Evolutionary conservation across 2,797 vertebrate species (phyloP).

Genomic region (Anguilla marmorata): DNA sequence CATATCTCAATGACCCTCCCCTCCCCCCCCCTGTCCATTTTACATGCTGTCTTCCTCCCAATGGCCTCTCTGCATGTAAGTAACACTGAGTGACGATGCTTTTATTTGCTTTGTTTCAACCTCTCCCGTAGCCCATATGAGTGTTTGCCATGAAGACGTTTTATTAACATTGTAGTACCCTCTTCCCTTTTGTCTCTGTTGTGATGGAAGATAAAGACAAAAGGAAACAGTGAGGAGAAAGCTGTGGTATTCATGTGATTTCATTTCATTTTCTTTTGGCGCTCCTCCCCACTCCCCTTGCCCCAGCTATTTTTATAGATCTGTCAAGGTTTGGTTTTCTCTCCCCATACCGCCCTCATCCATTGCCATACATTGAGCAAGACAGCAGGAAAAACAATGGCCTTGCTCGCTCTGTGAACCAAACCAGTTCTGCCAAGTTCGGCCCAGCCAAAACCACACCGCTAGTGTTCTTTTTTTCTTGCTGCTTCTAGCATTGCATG

Average conservation of each 20-base stretch:
- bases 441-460: not conserved
- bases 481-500: not conserved
- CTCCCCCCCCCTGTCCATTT: constrained; percentile 86
- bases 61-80: constrained; percentile 99
- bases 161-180: constrained; percentile 28
- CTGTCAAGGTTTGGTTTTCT: constrained; percentile 1
- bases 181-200: constrained; percentile 54
- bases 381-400: not conserved
- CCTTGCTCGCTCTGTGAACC: not conserved
- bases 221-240: constrained; percentile 42
- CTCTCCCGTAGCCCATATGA: not conserved
- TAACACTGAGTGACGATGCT: constrained; percentile 85
- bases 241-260: constrained; percentile 26
- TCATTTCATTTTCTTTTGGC: constrained; percentile 18
- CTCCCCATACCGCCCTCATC: not conserved
- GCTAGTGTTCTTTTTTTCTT: too few relatives aligned
- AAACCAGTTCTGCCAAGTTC: not conserved
- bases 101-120: constrained; percentile 56
- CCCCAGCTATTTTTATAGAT: not conserved
- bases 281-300: constrained; percentile 23
- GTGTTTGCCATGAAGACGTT: not conserved
- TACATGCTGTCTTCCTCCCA: constrained; percentile 95
- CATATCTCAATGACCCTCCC: constrained; percentile 86
- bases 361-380: not conserved
- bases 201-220: constrained; percentile 45